Evolutionary conservation across 2,113 vertebrate species (phyloP), one percentile per base, ranked within the genome.

Genomic region (Dryoscopus gambensis): DNA sequence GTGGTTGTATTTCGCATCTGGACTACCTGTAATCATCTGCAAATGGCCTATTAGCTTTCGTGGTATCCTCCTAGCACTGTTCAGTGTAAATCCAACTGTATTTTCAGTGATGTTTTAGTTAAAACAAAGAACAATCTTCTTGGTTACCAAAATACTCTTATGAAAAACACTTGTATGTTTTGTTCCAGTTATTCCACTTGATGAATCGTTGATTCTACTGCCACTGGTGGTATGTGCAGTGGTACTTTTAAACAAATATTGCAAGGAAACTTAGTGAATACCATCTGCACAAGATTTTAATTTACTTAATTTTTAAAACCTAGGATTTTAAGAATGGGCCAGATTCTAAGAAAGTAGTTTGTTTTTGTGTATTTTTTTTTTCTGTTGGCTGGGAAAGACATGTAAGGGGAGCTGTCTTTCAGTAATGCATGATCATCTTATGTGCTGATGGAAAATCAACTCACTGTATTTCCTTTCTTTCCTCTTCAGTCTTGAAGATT

Each of bases 71-170:
- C 40, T 96, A 89, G 81, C 82, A 94, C 57, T 91, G 76, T 71
- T 97, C 62, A 88, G 3, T 95, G 88, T 64, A 95, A 95, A 87
- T 91, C 42, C 39, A 92, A 23, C 44, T 95, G 94, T 33, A 56
- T 97, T 97, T 98, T 77, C 73, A 71, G 42, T 96, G 82, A 59
- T 73, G 7, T n/a, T 89, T 84, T 94, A 69, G 84, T 96, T 84
- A 56, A 97, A 95, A 92, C 16, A 23, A 71, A 62, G 56, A 77
- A 73, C 59, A 84, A 5, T 87, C 69, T 35, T 6, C 78, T 89
- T 89, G 11, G 33, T 70, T 37, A 77, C 81, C 49, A 84, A 96
- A 96, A 87, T 71, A 87, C 52, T 68, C 21, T 70, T 27, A 50
- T 2, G 11, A 94, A 77, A 65, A 87, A 83, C 55, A 42, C 21